A percentile compares a stretch with the other conserved stretches of the same genome.
phyloP scores from a whole-genome alignment of 2,797 vertebrate species.

The Gymnodraco acuticeps region DNA sequence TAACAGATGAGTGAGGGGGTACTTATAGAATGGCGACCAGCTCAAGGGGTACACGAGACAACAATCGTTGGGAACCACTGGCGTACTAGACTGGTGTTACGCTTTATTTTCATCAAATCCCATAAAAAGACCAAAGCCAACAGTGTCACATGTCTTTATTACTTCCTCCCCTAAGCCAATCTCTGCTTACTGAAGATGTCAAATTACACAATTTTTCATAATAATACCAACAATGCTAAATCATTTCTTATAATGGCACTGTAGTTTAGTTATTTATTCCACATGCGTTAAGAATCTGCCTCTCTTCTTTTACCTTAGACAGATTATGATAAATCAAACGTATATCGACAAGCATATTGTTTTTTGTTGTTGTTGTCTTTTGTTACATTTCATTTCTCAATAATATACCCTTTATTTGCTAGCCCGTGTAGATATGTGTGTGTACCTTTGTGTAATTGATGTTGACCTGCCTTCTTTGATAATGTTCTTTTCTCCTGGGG shows the following conservation, averaged over 20 bases:
- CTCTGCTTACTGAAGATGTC: no score
- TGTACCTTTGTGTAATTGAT: not conserved
- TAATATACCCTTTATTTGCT: not conserved
- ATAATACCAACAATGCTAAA: no score
- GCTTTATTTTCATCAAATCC: not conserved
- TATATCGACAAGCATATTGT: not conserved
- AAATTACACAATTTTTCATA: no score
- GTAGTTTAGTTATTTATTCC: no score
- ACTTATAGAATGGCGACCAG: no score
- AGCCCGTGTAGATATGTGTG: not conserved
- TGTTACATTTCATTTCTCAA: not conserved
- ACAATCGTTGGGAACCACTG: no score
- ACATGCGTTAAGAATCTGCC: not conserved
- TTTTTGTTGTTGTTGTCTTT: not conserved
- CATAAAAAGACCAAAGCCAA: slow-evolving; percentile 1
- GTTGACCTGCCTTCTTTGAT: not conserved
- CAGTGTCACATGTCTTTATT: not conserved
- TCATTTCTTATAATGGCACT: no score
- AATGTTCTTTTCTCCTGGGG: not conserved
- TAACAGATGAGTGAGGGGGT: no score
- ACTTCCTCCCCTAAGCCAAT: no score
- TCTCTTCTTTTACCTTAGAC: not conserved
- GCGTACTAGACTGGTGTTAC: not conserved
- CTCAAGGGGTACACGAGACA: no score
- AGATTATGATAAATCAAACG: not conserved